Evolutionary conservation across 2,113 vertebrate genomes (phyloP).

Genomic region (Sclerurus mexicanus): DNA sequence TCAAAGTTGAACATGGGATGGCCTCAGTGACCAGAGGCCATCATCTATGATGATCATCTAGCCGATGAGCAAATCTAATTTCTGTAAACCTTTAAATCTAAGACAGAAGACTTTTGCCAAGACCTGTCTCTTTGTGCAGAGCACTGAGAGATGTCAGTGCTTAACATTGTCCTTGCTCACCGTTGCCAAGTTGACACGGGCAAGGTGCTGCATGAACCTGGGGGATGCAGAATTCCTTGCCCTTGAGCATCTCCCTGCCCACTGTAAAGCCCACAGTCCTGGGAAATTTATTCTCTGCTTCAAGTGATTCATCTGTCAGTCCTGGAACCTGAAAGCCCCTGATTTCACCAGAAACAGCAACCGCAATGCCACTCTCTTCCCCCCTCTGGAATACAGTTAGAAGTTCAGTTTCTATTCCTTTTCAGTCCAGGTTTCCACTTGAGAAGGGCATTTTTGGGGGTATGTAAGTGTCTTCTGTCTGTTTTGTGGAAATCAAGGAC

Average conservation of each 20-base stretch:
- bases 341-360: neutral
- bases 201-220: neutral
- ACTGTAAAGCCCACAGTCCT: neutral
- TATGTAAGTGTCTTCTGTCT: neutral
- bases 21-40: neutral
- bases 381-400: neutral
- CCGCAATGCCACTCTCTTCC: neutral
- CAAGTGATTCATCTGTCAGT: neutral
- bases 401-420: neutral
- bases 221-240: neutral
- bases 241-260: neutral
- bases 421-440: neutral
- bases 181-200: neutral
- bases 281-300: neutral
- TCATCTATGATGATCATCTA: neutral
- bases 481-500: neutral
- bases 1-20: neutral
- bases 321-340: neutral
- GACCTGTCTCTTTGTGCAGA: neutral
- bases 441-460: neutral
- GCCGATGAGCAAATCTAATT: neutral
- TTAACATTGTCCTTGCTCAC: neutral
- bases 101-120: rapidly evolving
- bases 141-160: neutral
- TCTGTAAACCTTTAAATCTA: neutral